Percentiles rank a stretch among this genome's conserved stretches.
Evolutionary conservation across 2,113 vertebrate genomes (phyloP).

Genomic region (Zapornia atra): DNA sequence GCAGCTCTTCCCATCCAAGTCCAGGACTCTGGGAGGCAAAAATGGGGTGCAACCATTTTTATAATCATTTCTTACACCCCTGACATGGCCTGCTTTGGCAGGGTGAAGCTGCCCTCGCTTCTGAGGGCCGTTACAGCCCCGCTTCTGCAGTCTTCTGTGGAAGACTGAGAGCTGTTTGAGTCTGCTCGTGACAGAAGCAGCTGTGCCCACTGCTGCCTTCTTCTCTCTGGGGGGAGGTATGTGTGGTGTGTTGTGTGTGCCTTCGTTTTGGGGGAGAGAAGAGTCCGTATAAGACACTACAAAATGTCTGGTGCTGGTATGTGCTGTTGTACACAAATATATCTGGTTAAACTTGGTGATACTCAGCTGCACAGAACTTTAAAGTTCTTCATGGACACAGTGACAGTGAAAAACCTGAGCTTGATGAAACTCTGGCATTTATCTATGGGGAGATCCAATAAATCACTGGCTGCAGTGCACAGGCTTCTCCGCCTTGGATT

Average conservation of each 20-base stretch:
- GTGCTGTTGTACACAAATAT: neutral
- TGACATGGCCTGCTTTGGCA: neutral
- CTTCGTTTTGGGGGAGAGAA: neutral
- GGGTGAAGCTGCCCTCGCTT: neutral
- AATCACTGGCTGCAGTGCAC: neutral
- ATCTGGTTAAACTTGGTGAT: neutral
- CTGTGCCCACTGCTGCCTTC: neutral
- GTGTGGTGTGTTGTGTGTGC: neutral
- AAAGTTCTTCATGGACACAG: neutral
- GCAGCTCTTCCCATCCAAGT: neutral
- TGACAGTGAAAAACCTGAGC: neutral
- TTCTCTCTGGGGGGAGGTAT: neutral
- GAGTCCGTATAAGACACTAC: neutral
- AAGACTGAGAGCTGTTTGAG: neutral
- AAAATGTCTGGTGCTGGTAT: neutral
- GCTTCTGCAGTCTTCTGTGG: neutral
- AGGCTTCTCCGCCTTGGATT: neutral
- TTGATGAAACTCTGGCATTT: neutral
- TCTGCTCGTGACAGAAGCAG: neutral
- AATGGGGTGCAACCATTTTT: neutral
- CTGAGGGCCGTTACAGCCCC: neutral
- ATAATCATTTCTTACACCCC: rapidly evolving
- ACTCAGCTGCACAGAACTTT: neutral
- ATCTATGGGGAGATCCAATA: neutral
- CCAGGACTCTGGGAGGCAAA: neutral